phyloP scores from a whole-genome alignment of 2,888 invertebrate genomes.

The Heliconius aoede region DNA sequence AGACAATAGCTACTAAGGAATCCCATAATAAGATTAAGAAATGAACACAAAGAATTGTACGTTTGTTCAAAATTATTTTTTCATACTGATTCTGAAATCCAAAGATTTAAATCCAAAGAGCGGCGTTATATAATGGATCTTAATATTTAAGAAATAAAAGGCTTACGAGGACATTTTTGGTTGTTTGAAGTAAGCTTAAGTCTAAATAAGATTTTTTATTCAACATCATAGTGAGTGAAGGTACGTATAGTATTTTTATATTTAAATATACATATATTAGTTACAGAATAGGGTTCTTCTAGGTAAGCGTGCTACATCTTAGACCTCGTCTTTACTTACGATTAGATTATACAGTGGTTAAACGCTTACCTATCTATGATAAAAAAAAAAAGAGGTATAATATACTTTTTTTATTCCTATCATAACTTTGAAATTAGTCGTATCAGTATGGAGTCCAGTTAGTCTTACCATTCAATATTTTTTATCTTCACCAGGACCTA shows the following conservation, averaged over 20 bases:
- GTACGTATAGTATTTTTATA: neutral
- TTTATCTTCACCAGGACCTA: too few relatives aligned
- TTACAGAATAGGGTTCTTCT: too few relatives aligned
- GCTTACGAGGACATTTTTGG: conserved; percentile 20
- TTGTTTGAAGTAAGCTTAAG: conserved; percentile 19
- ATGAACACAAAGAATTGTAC: neutral
- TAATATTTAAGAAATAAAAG: conserved; percentile 34
- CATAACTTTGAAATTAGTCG: too few relatives aligned
- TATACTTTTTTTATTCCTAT: too few relatives aligned
- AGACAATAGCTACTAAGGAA: neutral
- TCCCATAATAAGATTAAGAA: conserved; percentile 15
- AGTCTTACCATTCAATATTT: too few relatives aligned
- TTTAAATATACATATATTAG: too few relatives aligned
- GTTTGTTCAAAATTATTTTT: neutral
- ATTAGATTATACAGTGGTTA: too few relatives aligned
- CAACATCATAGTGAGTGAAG: neutral
- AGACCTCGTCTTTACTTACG: too few relatives aligned
- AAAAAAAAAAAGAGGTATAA: too few relatives aligned
- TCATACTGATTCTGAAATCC: conserved; percentile 15
- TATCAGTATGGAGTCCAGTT: too few relatives aligned
- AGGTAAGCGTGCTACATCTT: too few relatives aligned
- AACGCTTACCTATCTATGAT: too few relatives aligned
- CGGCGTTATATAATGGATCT: conserved; percentile 40
- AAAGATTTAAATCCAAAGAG: conserved; percentile 17
- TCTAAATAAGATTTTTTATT: conserved; percentile 5